Conservation (phyloP, 2,113 vertebrate species). For the Vulpes vulpes region DNA sequence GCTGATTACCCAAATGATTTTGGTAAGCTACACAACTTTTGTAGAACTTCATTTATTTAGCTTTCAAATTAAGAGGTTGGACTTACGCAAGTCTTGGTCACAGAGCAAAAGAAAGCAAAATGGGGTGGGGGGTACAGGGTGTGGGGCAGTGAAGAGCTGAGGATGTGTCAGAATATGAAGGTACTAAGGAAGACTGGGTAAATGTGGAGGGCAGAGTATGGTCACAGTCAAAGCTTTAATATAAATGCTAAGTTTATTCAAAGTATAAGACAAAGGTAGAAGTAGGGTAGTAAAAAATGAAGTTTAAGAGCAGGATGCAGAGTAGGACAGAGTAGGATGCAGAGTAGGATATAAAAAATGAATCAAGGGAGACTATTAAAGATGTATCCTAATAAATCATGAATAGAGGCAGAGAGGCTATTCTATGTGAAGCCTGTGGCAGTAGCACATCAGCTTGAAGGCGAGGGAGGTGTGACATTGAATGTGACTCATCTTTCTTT, state of each 20-base stretch:
- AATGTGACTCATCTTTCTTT: no score
- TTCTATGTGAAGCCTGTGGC: background rate
- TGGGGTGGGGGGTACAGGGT: fast-evolving
- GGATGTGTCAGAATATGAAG: background rate
- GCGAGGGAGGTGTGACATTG: background rate
- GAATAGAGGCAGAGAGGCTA: background rate
- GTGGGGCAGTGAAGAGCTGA: no score
- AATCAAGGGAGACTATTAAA: background rate
- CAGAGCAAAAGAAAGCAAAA: background rate
- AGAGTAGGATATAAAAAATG: background rate
- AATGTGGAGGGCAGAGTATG: background rate
- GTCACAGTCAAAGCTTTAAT: background rate
- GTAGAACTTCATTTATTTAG: background rate
- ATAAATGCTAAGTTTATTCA: background rate
- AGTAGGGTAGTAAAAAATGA: background rate
- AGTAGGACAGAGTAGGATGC: background rate
- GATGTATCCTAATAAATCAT: background rate
- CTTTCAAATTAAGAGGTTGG: background rate
- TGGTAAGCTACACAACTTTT: background rate
- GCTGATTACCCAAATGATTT: background rate
- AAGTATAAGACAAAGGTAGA: background rate
- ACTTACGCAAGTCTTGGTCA: background rate
- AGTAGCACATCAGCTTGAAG: background rate
- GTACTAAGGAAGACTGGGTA: background rate
- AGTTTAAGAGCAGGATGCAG: background rate